Evolutionary conservation across 2,113 vertebrate species (phyloP), one percentile per base, ranked within the genome.

Genomic region (Mastomys natalensis): DNA sequence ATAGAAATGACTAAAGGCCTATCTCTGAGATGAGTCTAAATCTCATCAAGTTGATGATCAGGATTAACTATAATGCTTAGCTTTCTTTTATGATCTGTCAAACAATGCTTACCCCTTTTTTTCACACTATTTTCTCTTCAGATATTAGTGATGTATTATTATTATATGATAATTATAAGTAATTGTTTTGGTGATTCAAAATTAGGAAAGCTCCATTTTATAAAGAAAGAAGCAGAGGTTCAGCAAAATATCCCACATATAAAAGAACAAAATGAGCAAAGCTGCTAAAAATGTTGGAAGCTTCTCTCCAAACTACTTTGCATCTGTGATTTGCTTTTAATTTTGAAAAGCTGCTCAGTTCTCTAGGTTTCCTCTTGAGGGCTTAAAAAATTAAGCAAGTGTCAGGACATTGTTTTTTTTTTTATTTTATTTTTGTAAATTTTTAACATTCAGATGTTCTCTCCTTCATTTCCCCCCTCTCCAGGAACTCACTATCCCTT

Each of bases 91-190:
- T 24, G 34, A 68, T 34, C 4, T 81, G 16, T 51, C 24, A 96
- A 77, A 62, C 48, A n/a, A 22, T 77, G 40, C 76, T 88, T 92
- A 45, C 34, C 34, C 34, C 34, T 66, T 78, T 92, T 92, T 94
- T 82, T 81, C 72, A 80, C 15, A n/a, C 2, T 85, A 43, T 90
- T 74, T 94, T 93, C 6, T 93, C n/a, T 45, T 91, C 87, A 58
- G 15, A 68, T 93, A 40, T 34, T 66, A 48, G 6, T 90, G 19
- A 76, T 72, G 22, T 60, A 62, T 73, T 22, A n/a, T n/a, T n/a
- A n/a, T n/a, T n/a, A n/a, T n/a, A n/a, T n/a, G n/a, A 51, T 51
- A 91, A 55, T 43, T 82, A 90, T 3, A 51, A 58, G 19, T 58
- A 74, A 66, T 87, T 82, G 19, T 86, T 37, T 26, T 62, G n/a